Evolutionary conservation across 2,113 vertebrate genomes (phyloP), one percentile per base, ranked within the genome.

Genomic region (Chinchilla lanigera): DNA sequence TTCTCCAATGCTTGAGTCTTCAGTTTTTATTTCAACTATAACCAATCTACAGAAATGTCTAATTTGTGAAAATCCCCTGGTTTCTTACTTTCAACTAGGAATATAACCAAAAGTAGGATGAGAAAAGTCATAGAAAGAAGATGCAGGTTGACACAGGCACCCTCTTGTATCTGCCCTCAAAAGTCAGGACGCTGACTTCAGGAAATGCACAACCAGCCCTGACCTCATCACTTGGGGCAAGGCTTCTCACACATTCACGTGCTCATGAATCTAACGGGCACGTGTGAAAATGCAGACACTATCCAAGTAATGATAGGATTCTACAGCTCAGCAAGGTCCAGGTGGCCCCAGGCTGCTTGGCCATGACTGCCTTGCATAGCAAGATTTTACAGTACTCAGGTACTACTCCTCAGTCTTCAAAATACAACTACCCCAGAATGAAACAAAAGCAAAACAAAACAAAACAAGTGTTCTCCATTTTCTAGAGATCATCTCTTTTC

Each of bases 1-100:
- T 89, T 94, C 63, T 22, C 33, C 41, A 96, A 69, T 71, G 92
- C 61, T 65, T 87, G 17, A 86, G 56, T 89, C 38, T 83, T n/a
- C 44, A 30, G 22, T 88, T 83, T 90, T 80, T 85, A 41, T 86
- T 85, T 88, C n/a, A 54, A 65, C 2, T 6, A 19, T 5, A 28
- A 50, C 4, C 33, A 90, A 88, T 26, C 30, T 65, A 93, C 20
- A 95, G 69, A 69, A 44, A 71, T 88, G 67, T 88, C 35, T 86
- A 82, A 65, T 16, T 52, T 13, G 67, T 16, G 4, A 67, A 75
- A 93, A 71, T 50, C 30, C 52, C 58, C 47, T 38, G 4, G 71
- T 58, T 92, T 30, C 58, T 84, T 35, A 58, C 38, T 73, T 73
- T 86, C 44, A 81, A 81, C 20, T 24, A 90, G 38, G 33, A 92